Evolutionary conservation across 37 sponge, comb jelly and placozoan species (phyloP).

Genomic region (Theonella swinhoei): DNA sequence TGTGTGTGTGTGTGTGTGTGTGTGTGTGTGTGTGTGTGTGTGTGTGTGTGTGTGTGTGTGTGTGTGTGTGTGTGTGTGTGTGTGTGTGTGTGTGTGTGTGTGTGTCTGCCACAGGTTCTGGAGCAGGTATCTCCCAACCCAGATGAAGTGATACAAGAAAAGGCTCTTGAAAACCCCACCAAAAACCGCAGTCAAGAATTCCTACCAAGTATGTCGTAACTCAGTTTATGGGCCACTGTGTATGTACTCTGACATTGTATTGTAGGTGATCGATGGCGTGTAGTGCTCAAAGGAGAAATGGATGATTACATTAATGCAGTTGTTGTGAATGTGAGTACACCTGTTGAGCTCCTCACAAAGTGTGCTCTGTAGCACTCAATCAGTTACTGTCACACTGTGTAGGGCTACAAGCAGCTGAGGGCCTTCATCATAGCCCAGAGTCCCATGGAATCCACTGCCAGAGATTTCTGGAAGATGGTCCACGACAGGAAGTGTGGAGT

Average conservation of each 20-base stretch:
- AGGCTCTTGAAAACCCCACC: conserved; percentile 13
- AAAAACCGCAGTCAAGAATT: conserved; percentile 30
- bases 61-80: too few relatives aligned
- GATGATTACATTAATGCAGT: conserved; percentile 68
- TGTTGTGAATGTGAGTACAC: conserved; percentile 44
- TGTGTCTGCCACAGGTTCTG: conserved; percentile 34
- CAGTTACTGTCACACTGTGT: background rate
- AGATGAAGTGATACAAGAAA: conserved; percentile 3
- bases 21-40: too few relatives aligned
- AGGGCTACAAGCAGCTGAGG: conserved; percentile 72
- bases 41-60: too few relatives aligned
- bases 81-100: too few relatives aligned
- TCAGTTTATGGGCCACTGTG: background rate
- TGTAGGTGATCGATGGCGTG: conserved; percentile 47
- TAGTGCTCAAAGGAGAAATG: conserved; percentile 47
- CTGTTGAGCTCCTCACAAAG: background rate
- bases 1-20: too few relatives aligned
- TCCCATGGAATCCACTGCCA: conserved; percentile 55
- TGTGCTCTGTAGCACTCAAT: background rate
- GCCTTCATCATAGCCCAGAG: conserved; percentile 76
- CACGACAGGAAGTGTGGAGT: conserved; percentile 29
- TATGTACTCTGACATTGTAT: background rate
- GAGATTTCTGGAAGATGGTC: conserved; percentile 74
- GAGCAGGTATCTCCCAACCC: conserved; percentile 42
- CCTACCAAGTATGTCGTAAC: conserved; percentile 25